phyloP scores from a whole-genome alignment of 2,113 vertebrate species.

The Pyxicephalus adspersus region DNA sequence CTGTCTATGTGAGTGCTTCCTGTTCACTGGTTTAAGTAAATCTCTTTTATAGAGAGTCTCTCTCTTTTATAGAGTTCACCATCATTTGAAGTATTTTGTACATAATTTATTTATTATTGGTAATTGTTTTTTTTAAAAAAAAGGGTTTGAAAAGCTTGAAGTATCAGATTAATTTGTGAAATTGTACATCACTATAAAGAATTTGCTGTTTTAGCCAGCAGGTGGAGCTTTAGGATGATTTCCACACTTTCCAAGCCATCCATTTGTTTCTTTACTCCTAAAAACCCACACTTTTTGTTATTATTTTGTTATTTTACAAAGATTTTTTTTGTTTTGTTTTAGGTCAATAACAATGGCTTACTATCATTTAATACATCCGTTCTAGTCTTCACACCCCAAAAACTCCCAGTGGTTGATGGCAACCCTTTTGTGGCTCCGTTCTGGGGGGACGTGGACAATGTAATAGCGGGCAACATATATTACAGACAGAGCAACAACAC shows the following conservation, averaged over 20 bases:
- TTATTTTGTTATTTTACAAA: not conserved
- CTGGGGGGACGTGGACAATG: constrained; percentile 69
- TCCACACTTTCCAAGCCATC: too few species aligned
- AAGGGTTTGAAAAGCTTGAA: too few species aligned
- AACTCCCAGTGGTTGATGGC: constrained; percentile 58
- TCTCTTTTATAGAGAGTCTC: not conserved
- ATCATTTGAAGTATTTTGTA: too few species aligned
- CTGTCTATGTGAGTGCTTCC: constrained; percentile 5
- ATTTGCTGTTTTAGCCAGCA: too few species aligned
- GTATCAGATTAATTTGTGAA: too few species aligned
- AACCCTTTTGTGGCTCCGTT: constrained; percentile 61
- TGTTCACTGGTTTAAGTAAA: too few species aligned
- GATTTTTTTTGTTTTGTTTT: not conserved
- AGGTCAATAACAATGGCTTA: constrained; percentile 73
- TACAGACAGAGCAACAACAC: constrained; percentile 56
- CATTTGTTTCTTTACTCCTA: too few species aligned
- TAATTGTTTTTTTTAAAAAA: too few species aligned
- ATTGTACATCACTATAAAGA: too few species aligned
- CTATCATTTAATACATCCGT: constrained; percentile 58
- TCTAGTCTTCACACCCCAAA: not conserved
- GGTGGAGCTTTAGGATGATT: too few species aligned
- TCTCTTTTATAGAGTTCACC: too few species aligned
- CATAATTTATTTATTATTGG: too few species aligned
- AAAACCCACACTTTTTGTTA: not conserved
- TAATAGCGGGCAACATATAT: constrained; percentile 55